Percentiles rank a stretch among this genome's conserved stretches.
These are phyloP conservation scores for Bombus pyrosoma DNA, from an alignment of 1,140 invertebrate species.

Conservation along the genomic window DNA sequence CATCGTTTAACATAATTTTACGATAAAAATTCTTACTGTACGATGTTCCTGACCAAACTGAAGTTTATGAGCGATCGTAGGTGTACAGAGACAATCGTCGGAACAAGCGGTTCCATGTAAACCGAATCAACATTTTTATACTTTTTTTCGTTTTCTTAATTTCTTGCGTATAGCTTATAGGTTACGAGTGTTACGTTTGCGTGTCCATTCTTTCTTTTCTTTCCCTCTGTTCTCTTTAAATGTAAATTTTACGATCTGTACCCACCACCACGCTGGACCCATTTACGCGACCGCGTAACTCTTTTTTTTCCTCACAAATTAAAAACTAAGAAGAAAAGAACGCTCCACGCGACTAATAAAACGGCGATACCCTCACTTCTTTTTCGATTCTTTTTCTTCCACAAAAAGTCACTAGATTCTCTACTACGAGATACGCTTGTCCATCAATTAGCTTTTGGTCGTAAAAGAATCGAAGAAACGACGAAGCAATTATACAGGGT, in stretches of 20 bases:
- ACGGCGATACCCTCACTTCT: slow-evolving; percentile 13
- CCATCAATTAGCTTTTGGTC: neutral
- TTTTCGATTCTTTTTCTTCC: neutral
- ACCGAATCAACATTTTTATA: slow-evolving; percentile 23
- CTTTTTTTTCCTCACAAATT: slow-evolving; percentile 34
- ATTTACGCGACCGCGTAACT: slow-evolving; percentile 53
- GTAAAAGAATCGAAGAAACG: slow-evolving; percentile 22
- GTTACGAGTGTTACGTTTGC: slow-evolving; percentile 64
- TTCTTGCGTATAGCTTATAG: slow-evolving; percentile 43
- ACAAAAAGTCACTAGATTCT: neutral
- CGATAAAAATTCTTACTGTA: neutral
- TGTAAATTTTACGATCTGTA: slow-evolving; percentile 67
- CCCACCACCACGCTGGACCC: slow-evolving; percentile 73
- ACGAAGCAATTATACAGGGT: too few relatives aligned
- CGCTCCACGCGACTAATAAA: slow-evolving; percentile 28
- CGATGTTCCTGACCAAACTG: neutral
- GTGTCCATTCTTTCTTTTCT: slow-evolving; percentile 43
- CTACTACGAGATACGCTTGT: too few relatives aligned
- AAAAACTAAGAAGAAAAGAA: slow-evolving; percentile 46
- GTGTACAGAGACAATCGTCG: slow-evolving; percentile 29
- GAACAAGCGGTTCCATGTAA: slow-evolving; percentile 3
- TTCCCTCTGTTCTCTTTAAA: slow-evolving; percentile 30
- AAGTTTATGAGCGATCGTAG: slow-evolving; percentile 12
- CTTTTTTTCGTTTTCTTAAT: neutral
- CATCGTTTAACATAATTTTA: too few relatives aligned